phyloP scores from a whole-genome alignment of 2,113 vertebrate species.

The Rhinopomastus cyanomelas region DNA sequence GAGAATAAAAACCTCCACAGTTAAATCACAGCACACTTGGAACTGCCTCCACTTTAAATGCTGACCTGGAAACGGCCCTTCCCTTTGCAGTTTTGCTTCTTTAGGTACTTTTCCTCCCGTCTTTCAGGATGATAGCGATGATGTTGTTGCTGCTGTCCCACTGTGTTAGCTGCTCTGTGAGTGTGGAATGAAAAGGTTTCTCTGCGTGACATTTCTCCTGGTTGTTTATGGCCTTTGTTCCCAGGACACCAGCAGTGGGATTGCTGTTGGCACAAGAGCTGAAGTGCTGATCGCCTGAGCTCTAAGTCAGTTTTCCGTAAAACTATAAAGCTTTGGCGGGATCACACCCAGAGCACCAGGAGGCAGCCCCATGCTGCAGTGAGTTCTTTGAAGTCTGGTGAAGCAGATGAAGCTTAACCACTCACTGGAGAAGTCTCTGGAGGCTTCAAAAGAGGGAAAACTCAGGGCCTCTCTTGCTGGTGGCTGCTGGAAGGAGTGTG shows the following conservation, averaged over 20 bases:
- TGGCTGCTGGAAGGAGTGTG: background rate
- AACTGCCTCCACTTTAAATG: background rate
- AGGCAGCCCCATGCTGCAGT: background rate
- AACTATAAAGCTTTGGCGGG: background rate
- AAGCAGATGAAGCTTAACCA: background rate
- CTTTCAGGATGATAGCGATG: slow-evolving; percentile 23
- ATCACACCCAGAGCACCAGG: background rate
- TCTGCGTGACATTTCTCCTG: slow-evolving; percentile 5
- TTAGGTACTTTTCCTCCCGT: slow-evolving; percentile 19
- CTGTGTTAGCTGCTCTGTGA: background rate
- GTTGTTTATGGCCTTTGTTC: slow-evolving; percentile 48
- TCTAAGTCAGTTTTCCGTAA: background rate
- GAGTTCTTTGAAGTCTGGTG: background rate
- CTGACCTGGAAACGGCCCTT: slow-evolving; percentile 10
- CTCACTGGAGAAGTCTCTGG: background rate
- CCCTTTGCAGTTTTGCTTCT: slow-evolving; percentile 16
- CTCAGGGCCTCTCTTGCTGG: background rate
- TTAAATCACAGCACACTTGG: background rate
- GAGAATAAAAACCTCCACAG: slow-evolving; percentile 14
- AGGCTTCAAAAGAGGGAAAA: slow-evolving; percentile 19
- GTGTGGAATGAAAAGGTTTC: slow-evolving; percentile 8
- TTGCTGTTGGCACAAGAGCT: slow-evolving; percentile 20
- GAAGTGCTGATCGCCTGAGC: background rate
- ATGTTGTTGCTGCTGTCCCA: slow-evolving; percentile 27
- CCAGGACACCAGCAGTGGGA: background rate